A percentile compares a stretch with the other conserved stretches of the same genome.
Conservation (phyloP, 2,888 invertebrate species). For the Caenorhabditis panamensis region DNA sequence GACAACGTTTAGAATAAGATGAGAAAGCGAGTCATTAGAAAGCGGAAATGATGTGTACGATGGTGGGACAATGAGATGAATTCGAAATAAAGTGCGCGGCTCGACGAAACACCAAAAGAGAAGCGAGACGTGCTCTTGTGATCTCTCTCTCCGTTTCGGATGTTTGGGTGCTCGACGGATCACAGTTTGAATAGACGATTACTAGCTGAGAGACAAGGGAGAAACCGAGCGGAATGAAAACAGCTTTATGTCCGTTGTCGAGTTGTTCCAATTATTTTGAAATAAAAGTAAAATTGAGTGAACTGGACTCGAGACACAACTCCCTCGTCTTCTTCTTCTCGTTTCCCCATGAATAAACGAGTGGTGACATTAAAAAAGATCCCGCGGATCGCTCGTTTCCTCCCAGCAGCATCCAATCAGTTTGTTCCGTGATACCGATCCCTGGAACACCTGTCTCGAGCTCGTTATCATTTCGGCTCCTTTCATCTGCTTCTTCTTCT, state of each 20-base stretch:
- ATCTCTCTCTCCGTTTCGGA: not conserved
- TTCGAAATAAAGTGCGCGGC: constrained; percentile 19
- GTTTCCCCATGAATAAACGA: constrained; percentile 14
- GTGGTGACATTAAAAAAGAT: not conserved
- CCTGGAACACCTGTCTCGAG: constrained; percentile 26
- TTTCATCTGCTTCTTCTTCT: constrained; percentile 48
- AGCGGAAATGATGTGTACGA: constrained; percentile 43
- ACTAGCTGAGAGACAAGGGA: no score
- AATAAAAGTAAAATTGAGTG: constrained; percentile 8
- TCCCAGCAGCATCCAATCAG: constrained; percentile 6
- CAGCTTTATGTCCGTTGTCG: not conserved
- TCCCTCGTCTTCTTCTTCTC: not conserved
- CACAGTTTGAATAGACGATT: no score
- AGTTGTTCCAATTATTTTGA: constrained; percentile 9
- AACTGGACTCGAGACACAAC: no score
- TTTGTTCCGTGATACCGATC: constrained; percentile 33
- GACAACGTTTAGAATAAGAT: constrained; percentile 6
- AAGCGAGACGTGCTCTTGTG: constrained; percentile 6
- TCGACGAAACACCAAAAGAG: constrained; percentile 26
- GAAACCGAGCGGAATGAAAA: no score
- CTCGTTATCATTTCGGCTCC: constrained; percentile 21
- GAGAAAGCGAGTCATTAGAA: constrained; percentile 34
- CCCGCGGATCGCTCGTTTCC: not conserved
- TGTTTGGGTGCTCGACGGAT: not conserved
- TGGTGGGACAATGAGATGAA: constrained; percentile 40